Evolutionary conservation across 2,888 invertebrate genomes (phyloP), one percentile per base, ranked within the genome.

Genomic region (Campopleginae sp.): DNA sequence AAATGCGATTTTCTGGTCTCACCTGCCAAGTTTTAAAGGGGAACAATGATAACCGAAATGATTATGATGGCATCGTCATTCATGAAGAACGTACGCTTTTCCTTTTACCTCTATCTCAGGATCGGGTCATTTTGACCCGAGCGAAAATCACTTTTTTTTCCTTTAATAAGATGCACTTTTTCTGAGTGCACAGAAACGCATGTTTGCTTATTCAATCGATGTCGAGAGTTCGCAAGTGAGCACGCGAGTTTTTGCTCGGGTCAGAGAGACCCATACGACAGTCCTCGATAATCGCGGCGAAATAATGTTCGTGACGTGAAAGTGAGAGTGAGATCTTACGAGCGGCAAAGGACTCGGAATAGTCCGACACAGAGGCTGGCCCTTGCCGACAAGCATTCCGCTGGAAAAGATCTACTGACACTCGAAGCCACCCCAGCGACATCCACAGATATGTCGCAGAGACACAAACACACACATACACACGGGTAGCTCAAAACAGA

Each of bases 351-450:
- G 23, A 27, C 12, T 58, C 54, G 27, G 27, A 27, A 58, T 58
- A 58, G 14, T 58, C 2, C 6, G 12, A 27, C 27, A 27, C 58
- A 58, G 58, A 58, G 14, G 27, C 27, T 6, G 14, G 27, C 27
- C 14, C 58, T 58, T 58, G 27, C 5, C 14, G 58, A 14, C 58
- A 6, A 27, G 58, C 6, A 58, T 58, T 27, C 58, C 3, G 27
- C 27, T 58, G 14, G 14, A 58, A 58, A 58, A 58, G 58, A 58
- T 58, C 58, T 58, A 58, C 58, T 14, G 58, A 58, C 27, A 27
- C 58, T 58, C 3, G 58, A 58, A 58, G 27, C 58, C 58, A 58
- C 58, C 58, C 58, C 58, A 58, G 14, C 4, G 27, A 27, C 58
- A 27, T 14, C 27, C 27, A 58, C 23, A 58, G 27, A 23, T 2